These are phyloP conservation scores for Ibycter americanus DNA, from an alignment of 2,797 vertebrate species.

Conservation along the genomic window DNA sequence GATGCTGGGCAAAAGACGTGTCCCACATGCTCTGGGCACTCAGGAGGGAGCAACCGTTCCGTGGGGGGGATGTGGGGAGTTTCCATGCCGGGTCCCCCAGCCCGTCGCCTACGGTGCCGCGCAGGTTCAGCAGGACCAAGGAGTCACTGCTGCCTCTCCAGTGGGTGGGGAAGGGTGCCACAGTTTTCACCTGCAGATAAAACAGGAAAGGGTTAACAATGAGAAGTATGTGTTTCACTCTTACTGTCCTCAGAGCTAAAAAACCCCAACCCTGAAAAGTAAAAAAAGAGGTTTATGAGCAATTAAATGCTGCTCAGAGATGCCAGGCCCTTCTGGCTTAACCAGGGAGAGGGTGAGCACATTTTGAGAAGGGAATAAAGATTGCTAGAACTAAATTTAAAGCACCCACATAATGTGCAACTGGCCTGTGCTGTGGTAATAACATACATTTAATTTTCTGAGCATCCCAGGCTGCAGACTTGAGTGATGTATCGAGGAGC, in stretches of 20 bases:
- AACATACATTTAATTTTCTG: background rate
- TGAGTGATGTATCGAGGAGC: background rate
- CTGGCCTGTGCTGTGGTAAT: background rate
- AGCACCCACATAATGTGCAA: background rate
- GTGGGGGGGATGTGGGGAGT: background rate
- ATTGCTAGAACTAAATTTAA: background rate
- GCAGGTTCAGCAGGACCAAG: background rate
- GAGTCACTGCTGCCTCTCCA: background rate
- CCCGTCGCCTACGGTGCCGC: rapidly evolving
- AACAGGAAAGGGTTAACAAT: background rate
- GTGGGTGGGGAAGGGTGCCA: background rate
- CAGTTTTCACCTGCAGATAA: background rate
- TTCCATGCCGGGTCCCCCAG: background rate
- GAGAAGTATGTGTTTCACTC: background rate
- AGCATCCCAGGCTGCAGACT: background rate
- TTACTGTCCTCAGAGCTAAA: background rate
- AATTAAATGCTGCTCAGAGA: background rate
- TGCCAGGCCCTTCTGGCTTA: background rate
- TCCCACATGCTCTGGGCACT: background rate
- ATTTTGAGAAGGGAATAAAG: background rate
- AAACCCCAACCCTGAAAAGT: background rate
- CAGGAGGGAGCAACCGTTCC: background rate
- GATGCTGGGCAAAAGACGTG: rapidly evolving
- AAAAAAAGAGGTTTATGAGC: background rate
- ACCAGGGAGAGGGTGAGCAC: background rate